phyloP scores from a whole-genome alignment of 92 coral and sea anemone genomes.

The Bergia puertoricense region DNA sequence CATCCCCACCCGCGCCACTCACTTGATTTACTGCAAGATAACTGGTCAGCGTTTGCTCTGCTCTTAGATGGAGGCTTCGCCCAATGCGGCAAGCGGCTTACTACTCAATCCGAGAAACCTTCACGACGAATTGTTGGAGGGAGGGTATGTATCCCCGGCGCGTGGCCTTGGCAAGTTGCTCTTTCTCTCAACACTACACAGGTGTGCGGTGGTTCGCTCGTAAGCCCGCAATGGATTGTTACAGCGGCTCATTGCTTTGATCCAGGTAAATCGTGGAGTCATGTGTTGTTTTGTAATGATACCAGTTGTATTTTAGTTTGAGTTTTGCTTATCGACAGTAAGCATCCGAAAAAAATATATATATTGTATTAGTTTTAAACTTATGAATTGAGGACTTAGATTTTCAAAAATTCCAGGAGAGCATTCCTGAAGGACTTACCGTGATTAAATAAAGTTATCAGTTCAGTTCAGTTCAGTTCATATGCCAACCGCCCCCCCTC shows the following conservation, averaged over 20 bases:
- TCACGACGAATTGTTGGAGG: constrained; percentile 37
- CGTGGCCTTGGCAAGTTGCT: constrained; percentile 40
- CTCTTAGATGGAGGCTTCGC: background rate
- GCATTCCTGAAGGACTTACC: too few relatives aligned
- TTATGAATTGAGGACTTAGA: too few relatives aligned
- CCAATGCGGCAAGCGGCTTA: constrained; percentile 26
- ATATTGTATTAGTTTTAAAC: too few relatives aligned
- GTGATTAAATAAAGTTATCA: too few relatives aligned
- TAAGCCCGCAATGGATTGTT: constrained; percentile 15
- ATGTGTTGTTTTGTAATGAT: background rate
- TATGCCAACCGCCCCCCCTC: too few relatives aligned
- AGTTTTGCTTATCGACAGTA: background rate
- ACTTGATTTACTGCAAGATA: too few relatives aligned
- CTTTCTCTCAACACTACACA: background rate
- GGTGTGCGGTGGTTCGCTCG: constrained; percentile 23
- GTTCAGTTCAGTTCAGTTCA: too few relatives aligned
- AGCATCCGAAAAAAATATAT: background rate
- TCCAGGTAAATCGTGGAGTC: constrained; percentile 1
- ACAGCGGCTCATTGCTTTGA: constrained; percentile 42
- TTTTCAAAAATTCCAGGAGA: too few relatives aligned
- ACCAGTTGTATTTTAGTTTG: background rate
- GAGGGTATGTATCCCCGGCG: background rate
- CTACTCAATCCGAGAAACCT: background rate
- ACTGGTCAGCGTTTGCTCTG: too few relatives aligned
- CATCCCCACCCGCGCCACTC: too few relatives aligned